These are phyloP conservation scores for Plutella xylostella DNA, from an alignment of 2,888 invertebrate species.

Conservation along the genomic window DNA sequence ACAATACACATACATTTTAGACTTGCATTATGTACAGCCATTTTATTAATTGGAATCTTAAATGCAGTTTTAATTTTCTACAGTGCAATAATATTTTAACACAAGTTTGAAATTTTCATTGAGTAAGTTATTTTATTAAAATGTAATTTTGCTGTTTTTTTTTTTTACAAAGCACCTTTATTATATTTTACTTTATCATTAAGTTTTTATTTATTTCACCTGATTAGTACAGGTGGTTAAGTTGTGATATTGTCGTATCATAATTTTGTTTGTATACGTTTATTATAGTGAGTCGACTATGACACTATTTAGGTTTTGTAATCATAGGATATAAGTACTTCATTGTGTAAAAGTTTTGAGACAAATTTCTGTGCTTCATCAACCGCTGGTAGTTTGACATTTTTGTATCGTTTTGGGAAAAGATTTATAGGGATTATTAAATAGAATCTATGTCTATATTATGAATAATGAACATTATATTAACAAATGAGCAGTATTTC, in stretches of 20 bases:
- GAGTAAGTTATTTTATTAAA: no score
- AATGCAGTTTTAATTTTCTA: no score
- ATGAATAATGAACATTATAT: constrained; percentile 40
- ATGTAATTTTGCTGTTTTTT: neutral
- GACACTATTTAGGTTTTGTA: constrained; percentile 57
- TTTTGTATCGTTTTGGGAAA: constrained; percentile 21
- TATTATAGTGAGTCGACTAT: constrained; percentile 52
- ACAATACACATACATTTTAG: no score
- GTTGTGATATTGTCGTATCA: constrained; percentile 64
- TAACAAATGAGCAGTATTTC: constrained; percentile 61
- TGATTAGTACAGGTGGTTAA: constrained; percentile 44
- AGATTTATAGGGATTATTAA: constrained; percentile 26
- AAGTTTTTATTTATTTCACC: constrained; percentile 44
- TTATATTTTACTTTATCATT: neutral
- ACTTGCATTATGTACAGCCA: no score
- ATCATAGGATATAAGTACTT: constrained; percentile 28
- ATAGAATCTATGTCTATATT: constrained; percentile 34
- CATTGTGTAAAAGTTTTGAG: neutral
- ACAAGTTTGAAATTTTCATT: neutral
- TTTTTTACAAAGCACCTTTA: no score
- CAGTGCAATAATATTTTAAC: neutral
- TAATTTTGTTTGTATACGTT: constrained; percentile 63
- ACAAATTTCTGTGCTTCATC: neutral
- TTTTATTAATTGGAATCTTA: neutral
- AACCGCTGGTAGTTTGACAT: constrained; percentile 12